phyloP scores from a whole-genome alignment of 1,140 invertebrate genomes.

The Dendrolimus punctatus region DNA sequence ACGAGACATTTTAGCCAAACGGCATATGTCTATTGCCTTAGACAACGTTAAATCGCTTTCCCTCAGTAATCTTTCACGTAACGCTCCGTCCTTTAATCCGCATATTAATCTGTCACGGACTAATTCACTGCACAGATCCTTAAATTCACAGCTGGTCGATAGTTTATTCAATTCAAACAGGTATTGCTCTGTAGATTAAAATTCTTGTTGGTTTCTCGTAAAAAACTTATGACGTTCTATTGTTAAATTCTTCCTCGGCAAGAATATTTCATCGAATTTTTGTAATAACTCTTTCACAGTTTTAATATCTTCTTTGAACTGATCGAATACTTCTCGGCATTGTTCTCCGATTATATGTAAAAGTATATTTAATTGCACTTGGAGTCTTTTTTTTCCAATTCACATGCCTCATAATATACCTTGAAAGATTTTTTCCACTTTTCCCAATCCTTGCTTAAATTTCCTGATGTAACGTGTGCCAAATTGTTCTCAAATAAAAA shows the following conservation, averaged over 20 bases:
- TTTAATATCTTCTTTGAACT: constrained; percentile 9
- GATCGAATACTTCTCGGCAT: constrained; percentile 4
- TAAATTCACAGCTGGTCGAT: constrained; percentile 22
- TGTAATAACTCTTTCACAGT: constrained; percentile 7
- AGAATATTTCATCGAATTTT: constrained; percentile 20
- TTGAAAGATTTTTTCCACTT: constrained; percentile 5
- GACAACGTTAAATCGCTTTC: constrained; percentile 9
- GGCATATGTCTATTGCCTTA: constrained; percentile 11
- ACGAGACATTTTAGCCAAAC: neutral
- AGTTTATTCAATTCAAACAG: constrained; percentile 20
- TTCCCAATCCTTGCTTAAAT: constrained; percentile 2
- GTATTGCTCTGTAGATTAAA: constrained; percentile 21
- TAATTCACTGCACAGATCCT: constrained; percentile 15
- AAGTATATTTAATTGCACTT: constrained; percentile 6
- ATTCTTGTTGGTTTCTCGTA: constrained; percentile 18
- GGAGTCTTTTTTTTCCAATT: neutral
- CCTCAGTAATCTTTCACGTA: constrained; percentile 10
- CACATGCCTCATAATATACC: constrained; percentile 3
- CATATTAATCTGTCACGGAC: constrained; percentile 20
- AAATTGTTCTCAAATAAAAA: no score
- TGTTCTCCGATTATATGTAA: constrained; percentile 7
- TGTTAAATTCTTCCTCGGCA: constrained; percentile 22
- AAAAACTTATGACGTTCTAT: constrained; percentile 29
- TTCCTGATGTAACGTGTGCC: neutral
- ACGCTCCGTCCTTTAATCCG: constrained; percentile 8